Percentiles rank a stretch among this genome's conserved stretches.
phyloP scores from a whole-genome alignment of 2,888 invertebrate species.

The Trissoscelio sp. region DNA sequence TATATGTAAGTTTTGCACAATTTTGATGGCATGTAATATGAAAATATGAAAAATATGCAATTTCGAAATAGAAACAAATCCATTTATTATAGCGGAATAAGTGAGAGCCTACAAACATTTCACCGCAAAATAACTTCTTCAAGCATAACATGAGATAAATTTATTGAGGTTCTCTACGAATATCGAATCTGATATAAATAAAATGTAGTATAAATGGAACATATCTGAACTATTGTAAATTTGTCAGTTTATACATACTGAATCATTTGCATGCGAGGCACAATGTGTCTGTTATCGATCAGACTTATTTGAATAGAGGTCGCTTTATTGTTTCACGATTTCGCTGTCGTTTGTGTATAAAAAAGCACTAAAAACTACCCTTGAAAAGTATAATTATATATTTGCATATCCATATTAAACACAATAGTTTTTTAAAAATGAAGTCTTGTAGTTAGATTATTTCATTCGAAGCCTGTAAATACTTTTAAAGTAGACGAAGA shows the following conservation, averaged over 20 bases:
- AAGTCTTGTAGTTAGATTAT: no score
- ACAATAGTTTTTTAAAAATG: no score
- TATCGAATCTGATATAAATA: not conserved
- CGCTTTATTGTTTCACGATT: conserved; percentile 29
- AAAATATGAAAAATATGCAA: no score
- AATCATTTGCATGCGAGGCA: conserved; percentile 22
- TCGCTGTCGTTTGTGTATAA: conserved; percentile 14
- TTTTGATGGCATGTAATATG: no score
- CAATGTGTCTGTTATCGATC: conserved; percentile 37
- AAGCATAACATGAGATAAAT: not conserved
- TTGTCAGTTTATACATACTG: conserved; percentile 7
- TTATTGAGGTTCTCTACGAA: not conserved
- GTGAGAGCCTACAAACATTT: not conserved
- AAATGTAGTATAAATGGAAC: conserved; percentile 5
- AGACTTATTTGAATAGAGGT: conserved; percentile 22
- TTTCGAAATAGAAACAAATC: no score
- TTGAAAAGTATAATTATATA: conserved; percentile 25
- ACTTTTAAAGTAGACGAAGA: no score
- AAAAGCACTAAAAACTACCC: not conserved
- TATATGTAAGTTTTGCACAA: no score
- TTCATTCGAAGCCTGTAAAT: no score
- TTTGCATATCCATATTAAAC: conserved; percentile 9
- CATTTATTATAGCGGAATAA: not conserved
- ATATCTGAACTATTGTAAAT: conserved; percentile 29
- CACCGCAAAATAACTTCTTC: not conserved